Percentiles rank a stretch among this genome's conserved stretches.
Evolutionary conservation across 2,797 vertebrate species (phyloP).

Genomic region (Echiichthys vipera): DNA sequence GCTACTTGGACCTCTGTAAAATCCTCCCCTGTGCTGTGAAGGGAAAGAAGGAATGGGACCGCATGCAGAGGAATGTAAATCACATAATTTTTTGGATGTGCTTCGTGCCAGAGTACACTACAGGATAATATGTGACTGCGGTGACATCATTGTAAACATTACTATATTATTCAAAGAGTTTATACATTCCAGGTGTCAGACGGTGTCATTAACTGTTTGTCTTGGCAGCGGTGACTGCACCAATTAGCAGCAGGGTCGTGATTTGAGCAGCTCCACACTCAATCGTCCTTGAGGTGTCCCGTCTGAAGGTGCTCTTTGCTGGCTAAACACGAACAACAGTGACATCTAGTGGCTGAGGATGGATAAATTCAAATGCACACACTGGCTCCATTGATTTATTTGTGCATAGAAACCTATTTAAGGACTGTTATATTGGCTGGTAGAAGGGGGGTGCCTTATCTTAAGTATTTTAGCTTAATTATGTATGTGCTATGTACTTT

Average conservation of each 20-base stretch:
- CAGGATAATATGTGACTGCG: conserved; percentile 17
- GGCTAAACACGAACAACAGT: conserved; percentile 45
- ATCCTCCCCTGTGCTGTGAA: no score
- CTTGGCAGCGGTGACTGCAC: conserved; percentile 22
- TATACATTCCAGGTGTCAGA: conserved; percentile 52
- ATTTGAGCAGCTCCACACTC: conserved; percentile 31
- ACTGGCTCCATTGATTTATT: no score
- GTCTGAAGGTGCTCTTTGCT: background rate
- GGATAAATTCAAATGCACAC: no score
- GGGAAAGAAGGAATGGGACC: no score
- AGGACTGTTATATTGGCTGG: no score
- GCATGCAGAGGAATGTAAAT: no score
- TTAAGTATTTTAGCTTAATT: no score
- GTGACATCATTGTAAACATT: conserved; percentile 27
- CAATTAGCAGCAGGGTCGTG: conserved; percentile 19
- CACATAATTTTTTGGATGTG: conserved; percentile 23
- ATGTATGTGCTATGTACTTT: no score
- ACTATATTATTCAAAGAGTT: conserved; percentile 8
- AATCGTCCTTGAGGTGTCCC: conserved; percentile 51
- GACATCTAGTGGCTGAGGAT: conserved; percentile 61
- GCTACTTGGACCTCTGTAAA: background rate
- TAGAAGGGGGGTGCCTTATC: no score
- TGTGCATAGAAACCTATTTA: no score
- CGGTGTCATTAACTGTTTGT: conserved; percentile 2
- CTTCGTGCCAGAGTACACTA: conserved; percentile 42